A percentile compares a stretch with the other conserved stretches of the same genome.
These are phyloP conservation scores for Apis florea DNA, from an alignment of 1,140 invertebrate genomes.

Conservation along the genomic window DNA sequence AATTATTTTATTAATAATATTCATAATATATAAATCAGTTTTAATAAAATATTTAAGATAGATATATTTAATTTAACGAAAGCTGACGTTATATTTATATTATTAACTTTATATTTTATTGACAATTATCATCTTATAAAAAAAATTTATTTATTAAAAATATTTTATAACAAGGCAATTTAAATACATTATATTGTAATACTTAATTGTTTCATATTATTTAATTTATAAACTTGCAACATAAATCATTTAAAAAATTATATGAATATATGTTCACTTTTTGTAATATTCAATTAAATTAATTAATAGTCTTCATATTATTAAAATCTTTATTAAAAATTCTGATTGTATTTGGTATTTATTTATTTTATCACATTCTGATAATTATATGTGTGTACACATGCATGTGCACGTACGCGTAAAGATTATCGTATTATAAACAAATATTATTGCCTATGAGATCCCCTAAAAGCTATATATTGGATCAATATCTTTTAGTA, in stretches of 20 bases:
- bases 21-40: not conserved
- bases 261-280: not conserved
- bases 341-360: constrained; percentile 50
- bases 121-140: too few species aligned
- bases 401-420: constrained; percentile 6
- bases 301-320: constrained; percentile 19
- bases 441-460: constrained; percentile 59
- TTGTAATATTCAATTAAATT: not conserved
- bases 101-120: too few species aligned
- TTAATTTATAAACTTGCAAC: not conserved
- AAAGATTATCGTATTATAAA: constrained; percentile 57
- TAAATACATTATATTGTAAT: constrained; percentile 6
- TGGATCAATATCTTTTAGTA: constrained; percentile 55
- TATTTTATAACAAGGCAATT: not conserved
- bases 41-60: not conserved
- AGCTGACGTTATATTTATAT: too few species aligned
- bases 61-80: too few species aligned
- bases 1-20: too few species aligned
- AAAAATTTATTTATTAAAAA: not conserved
- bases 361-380: constrained; percentile 54
- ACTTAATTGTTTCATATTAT: not conserved
- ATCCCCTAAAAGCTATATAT: constrained; percentile 53
- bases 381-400: constrained; percentile 42
- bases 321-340: constrained; percentile 42
- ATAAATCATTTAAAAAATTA: not conserved